Evolutionary conservation across 1,140 invertebrate species (phyloP), one percentile per base, ranked within the genome.

Genomic region (Drosophila virilis): DNA sequence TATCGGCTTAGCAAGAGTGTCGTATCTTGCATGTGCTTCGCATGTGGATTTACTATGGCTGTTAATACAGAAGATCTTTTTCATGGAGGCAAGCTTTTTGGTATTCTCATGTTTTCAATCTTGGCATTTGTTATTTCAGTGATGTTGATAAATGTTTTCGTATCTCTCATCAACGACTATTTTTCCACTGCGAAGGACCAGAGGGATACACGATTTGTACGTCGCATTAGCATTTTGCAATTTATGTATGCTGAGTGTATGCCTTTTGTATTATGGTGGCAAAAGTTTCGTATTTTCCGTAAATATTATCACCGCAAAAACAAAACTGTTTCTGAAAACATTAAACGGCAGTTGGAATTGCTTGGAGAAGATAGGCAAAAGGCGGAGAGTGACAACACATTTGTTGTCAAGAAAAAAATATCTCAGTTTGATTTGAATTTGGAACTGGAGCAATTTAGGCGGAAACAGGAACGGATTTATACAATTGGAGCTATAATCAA

Each of bases 141-240:
- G 1, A 45, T 91, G 0, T 35, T 91, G 10, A 69, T 79, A 1
- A 88, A 84, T 43, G 57, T 91, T 1, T 79, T 88, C 12, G 71
- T 80, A 1, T 77, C 85, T 0, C 17, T 91, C 6, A 84, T 88
- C 15, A 80, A 80, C 15, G 65, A 84, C 33, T 70, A 81, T 33
- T 91, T 91, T 15, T 28, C 52, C 9, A 40, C 48, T 8, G 67
- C 74, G 6, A 91, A 85, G 60, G 40, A 28, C 5, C 55, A 68
- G 6, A 48, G 52, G 7, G 69, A 89, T 10, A 15, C 50, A 0
- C 7, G 50, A 12, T 8, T 10, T 8, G 58, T 50, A 2, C 28
- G 22, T 6, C 22, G 38, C 2, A 69, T 91, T 4, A 74, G 66
- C 7, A 78, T 91, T 52, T 60, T 77, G 0, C 46, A 90, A 22